Conservation (phyloP, 2,888 invertebrate species). For the Leucophenga maculata region DNA sequence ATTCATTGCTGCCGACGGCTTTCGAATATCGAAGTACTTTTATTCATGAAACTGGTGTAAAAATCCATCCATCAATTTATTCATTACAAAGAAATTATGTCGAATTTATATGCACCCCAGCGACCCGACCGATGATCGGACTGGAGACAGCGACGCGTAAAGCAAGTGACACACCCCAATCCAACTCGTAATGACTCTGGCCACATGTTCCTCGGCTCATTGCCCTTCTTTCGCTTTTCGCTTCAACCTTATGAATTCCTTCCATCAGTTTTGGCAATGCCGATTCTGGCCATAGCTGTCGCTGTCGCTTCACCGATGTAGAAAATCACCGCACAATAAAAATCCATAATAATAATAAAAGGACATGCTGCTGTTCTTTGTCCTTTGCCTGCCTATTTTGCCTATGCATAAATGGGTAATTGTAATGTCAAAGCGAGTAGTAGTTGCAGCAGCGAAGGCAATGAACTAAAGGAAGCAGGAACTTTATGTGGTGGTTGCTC, state of each 20-base stretch:
- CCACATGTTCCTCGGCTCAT: slow-evolving; percentile 40
- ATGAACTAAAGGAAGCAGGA: neutral
- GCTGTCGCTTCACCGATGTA: slow-evolving; percentile 38
- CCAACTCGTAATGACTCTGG: slow-evolving; percentile 19
- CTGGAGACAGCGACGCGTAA: slow-evolving; percentile 9
- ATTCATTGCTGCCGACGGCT: too few relatives aligned
- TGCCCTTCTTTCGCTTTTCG: slow-evolving; percentile 21
- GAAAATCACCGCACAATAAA: slow-evolving; percentile 70
- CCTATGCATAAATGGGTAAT: slow-evolving; percentile 53
- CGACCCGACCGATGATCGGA: neutral
- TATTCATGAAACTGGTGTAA: slow-evolving; percentile 52
- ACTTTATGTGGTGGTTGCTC: slow-evolving; percentile 3
- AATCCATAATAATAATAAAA: slow-evolving; percentile 65
- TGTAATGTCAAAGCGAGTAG: slow-evolving; percentile 4
- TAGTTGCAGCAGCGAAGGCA: too few relatives aligned
- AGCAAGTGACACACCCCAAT: slow-evolving; percentile 11
- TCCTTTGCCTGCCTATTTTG: slow-evolving; percentile 21
- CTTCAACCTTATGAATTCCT: too few relatives aligned
- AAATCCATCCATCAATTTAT: slow-evolving; percentile 72
- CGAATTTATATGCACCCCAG: slow-evolving; percentile 72
- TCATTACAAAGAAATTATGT: slow-evolving; percentile 72
- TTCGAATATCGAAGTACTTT: neutral
- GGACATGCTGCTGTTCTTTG: slow-evolving; percentile 48
- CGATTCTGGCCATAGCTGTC: slow-evolving; percentile 11
- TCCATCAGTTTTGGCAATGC: slow-evolving; percentile 2